Evolutionary conservation across 2,797 vertebrate species (phyloP).

Genomic region (Carcharodon carcharias): DNA sequence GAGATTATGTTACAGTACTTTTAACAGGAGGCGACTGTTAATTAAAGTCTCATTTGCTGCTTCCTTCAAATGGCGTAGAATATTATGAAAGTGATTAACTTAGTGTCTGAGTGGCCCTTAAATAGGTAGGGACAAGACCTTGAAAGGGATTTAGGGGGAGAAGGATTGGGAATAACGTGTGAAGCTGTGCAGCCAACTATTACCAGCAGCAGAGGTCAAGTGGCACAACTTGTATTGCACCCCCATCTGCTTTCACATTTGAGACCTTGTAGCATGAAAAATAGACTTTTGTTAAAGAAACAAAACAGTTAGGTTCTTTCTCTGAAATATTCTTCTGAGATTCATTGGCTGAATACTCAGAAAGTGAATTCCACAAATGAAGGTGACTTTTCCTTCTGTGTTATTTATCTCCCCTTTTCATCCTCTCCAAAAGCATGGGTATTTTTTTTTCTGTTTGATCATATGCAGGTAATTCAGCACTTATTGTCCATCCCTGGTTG

Average conservation of each 20-base stretch:
- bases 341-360: background rate
- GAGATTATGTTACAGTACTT: background rate
- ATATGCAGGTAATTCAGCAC: too few relatives aligned
- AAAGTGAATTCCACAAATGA: background rate
- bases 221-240: too few relatives aligned
- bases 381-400: background rate
- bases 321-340: background rate
- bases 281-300: background rate
- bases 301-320: background rate
- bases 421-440: background rate
- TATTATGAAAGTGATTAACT: background rate
- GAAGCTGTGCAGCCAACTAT: background rate
- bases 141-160: background rate
- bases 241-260: background rate
- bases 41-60: background rate
- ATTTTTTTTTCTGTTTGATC: background rate
- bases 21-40: background rate
- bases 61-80: background rate
- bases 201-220: background rate
- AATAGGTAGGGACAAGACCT: background rate
- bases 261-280: background rate
- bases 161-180: background rate
- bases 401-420: background rate
- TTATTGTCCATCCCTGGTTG: background rate
- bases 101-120: background rate